Percentiles rank a stretch among this genome's conserved stretches.
phyloP scores from a whole-genome alignment of 1,140 invertebrate species.

The Orchestia grillus region DNA sequence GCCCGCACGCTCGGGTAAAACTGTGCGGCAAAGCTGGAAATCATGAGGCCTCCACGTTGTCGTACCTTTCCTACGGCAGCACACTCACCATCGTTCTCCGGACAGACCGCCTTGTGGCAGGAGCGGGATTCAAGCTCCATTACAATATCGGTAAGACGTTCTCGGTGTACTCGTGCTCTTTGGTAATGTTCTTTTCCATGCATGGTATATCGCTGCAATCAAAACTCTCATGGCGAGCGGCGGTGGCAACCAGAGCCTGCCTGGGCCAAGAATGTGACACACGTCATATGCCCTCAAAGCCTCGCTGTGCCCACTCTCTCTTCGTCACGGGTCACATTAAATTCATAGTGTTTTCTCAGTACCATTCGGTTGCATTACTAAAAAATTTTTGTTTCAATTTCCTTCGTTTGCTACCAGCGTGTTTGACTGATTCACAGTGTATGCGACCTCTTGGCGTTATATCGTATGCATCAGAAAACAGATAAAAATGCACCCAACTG shows the following conservation, averaged over 20 bases:
- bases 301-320: neutral
- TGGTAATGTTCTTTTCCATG: too few species aligned
- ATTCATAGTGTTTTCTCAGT: neutral
- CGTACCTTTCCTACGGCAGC: neutral
- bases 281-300: too few species aligned
- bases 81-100: neutral
- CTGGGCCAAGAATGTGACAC: too few species aligned
- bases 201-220: too few species aligned
- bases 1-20: neutral
- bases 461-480: too few species aligned
- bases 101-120: neutral
- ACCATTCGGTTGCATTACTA: neutral
- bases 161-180: too few species aligned
- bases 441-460: too few species aligned
- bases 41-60: neutral
- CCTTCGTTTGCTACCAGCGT: neutral
- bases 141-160: neutral
- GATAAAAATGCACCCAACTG: too few species aligned
- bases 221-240: too few species aligned
- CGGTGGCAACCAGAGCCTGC: too few species aligned
- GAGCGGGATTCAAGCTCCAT: conserved; percentile 19
- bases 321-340: neutral
- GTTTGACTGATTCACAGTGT: too few species aligned
- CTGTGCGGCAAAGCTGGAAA: neutral
- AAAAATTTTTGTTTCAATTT: neutral